A percentile compares a stretch with the other conserved stretches of the same genome.
These are phyloP conservation scores for Prunella strophiata DNA, from an alignment of 2,797 vertebrate genomes.

Conservation along the genomic window DNA sequence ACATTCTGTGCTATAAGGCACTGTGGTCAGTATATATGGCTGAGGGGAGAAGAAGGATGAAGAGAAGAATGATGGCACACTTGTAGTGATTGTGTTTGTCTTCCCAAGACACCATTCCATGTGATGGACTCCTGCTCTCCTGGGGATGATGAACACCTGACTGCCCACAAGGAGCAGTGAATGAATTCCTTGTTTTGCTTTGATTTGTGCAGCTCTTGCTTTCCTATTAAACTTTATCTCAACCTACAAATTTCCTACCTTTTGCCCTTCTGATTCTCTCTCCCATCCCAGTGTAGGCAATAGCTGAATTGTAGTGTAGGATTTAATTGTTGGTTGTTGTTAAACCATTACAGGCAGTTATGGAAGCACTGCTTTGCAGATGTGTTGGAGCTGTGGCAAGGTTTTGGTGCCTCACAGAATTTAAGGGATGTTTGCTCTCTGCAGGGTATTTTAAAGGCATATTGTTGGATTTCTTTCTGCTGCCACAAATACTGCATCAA, in stretches of 20 bases:
- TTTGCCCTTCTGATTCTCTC: background rate
- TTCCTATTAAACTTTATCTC: background rate
- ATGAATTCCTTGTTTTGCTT: background rate
- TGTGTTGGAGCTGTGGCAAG: background rate
- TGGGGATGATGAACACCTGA: background rate
- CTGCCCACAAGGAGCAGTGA: background rate
- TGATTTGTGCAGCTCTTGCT: rapidly evolving
- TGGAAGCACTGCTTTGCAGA: background rate
- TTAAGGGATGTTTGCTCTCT: background rate
- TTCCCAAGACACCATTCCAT: background rate
- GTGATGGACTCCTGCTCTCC: background rate
- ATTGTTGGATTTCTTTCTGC: background rate
- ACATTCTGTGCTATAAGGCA: rapidly evolving
- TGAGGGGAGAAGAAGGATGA: background rate
- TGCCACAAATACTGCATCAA: background rate
- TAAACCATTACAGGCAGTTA: background rate
- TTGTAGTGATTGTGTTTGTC: background rate
- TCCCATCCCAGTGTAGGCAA: background rate
- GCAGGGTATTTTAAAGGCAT: background rate
- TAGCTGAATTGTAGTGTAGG: background rate
- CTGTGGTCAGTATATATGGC: too few species aligned
- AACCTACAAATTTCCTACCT: background rate
- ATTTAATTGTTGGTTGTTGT: background rate
- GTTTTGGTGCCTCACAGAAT: background rate
- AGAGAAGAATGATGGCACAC: rapidly evolving